Base-by-base conservation (phyloP, 1,140 invertebrate genomes). In the Zaprionus inermis region DNA sequence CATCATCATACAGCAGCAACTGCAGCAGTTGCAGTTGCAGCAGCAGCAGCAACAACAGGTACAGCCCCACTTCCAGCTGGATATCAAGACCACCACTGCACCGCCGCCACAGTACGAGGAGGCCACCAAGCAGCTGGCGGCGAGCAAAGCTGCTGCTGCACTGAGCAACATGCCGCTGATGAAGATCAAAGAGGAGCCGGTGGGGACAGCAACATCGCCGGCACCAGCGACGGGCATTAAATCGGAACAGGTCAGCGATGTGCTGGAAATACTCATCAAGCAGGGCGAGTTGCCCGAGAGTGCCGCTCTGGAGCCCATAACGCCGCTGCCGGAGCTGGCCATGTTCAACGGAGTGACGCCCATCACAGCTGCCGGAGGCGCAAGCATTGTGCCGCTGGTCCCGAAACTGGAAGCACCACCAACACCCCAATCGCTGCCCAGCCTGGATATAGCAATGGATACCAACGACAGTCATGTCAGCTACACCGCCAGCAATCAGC, bases 241-340 rank as follows among this genome's bases (percentile, higher is more conserved):
- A 81, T 96, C 96, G 90, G 97, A 98, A 92, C 96, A 97, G 38
- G 96, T 99, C 67, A 98, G 98, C 90, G 98, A 99, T 92, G 97
- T 99, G 0, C 92, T 99, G n/a, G 97, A 98, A 89, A 98, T 99
- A 80, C 93, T 99, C 0, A 98, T 98, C 18, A 96, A 98, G 91
- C 98, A 97, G 92, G 98, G 98, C 49, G 98, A 98, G 90, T 90
- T 98, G 18, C 97, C 97, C 1, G 95, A 97, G 2, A 98, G 97
- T 84, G 97, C 97, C 0, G 97, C 96, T 1, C 6, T 95, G 95
- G 96, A 97, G 78, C 95, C 96, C 11, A 93, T 95, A 5, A 96
- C 96, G 12, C 90, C 90, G 6, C 56, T 91, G 61, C 91, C 91
- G 0, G 81, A 82, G 16, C 32, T 75, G 38, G 11, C 78, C 1